These are phyloP conservation scores for Callocephalon fimbriatum DNA, from an alignment of 2,113 vertebrate species.

Conservation along the genomic window DNA sequence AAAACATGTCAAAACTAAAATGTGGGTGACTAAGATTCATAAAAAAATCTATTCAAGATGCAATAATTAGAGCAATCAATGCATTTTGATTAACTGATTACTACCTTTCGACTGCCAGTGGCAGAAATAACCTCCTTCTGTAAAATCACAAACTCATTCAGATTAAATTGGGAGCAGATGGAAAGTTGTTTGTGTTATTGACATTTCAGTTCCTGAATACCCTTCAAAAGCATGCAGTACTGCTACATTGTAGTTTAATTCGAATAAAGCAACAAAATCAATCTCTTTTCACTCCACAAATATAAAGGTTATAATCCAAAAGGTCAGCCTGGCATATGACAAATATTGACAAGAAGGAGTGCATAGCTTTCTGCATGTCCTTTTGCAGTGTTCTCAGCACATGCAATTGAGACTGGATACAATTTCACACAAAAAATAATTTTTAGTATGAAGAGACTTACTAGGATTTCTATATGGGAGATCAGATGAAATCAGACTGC, in stretches of 20 bases:
- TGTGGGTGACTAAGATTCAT: background rate
- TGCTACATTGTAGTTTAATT: background rate
- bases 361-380: background rate
- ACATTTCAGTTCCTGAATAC: slow-evolving; percentile 38
- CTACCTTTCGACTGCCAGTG: slow-evolving; percentile 28
- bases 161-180: slow-evolving; percentile 55
- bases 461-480: background rate
- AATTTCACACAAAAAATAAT: background rate
- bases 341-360: background rate
- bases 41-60: background rate
- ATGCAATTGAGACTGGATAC: background rate
- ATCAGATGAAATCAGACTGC: background rate
- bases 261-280: slow-evolving; percentile 39
- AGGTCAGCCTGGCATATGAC: background rate
- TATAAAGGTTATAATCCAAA: background rate
- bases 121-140: slow-evolving; percentile 32
- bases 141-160: slow-evolving; percentile 33
- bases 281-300: background rate
- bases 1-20: background rate
- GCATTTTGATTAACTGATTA: slow-evolving; percentile 64
- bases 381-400: background rate
- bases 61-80: slow-evolving; percentile 39
- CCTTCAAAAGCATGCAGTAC: background rate
- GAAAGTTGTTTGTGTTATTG: slow-evolving; percentile 39
- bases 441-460: background rate